Conservation (phyloP, 2,888 invertebrate genomes). For the Chaitophorus viminalis region DNA sequence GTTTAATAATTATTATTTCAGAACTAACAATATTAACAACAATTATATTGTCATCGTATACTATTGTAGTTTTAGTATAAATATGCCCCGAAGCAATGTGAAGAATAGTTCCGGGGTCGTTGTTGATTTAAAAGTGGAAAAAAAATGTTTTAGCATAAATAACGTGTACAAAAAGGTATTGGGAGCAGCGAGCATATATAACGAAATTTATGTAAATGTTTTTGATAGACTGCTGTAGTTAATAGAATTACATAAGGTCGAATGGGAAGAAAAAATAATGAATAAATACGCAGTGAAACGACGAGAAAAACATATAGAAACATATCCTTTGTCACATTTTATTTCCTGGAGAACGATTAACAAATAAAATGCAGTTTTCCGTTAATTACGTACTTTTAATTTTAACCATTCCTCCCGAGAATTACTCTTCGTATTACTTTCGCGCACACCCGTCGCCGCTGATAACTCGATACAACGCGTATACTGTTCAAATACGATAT, state of each 20-base stretch:
- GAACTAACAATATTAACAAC: not conserved
- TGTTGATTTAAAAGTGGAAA: too few species aligned
- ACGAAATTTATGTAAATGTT: not conserved
- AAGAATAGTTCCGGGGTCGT: too few species aligned
- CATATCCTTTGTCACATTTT: conserved; percentile 7
- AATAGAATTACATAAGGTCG: not conserved
- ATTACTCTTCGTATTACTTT: not conserved
- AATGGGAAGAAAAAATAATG: not conserved
- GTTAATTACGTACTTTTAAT: conserved; percentile 15
- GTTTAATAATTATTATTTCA: not conserved
- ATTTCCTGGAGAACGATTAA: conserved; percentile 16
- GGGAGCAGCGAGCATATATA: not conserved
- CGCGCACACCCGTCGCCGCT: not conserved
- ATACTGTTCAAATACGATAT: conserved; percentile 29
- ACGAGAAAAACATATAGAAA: not conserved
- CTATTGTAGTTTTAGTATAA: not conserved
- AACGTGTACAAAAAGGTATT: not conserved
- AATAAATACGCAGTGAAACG: not conserved
- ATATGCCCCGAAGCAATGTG: too few species aligned
- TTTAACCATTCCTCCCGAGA: not conserved
- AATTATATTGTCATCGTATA: too few species aligned
- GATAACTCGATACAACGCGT: not conserved
- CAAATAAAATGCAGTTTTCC: conserved; percentile 20
- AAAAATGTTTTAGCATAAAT: too few species aligned
- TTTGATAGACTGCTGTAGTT: not conserved